A percentile compares a stretch with the other conserved stretches of the same genome.
phyloP scores from a whole-genome alignment of 2,113 vertebrate genomes.

The Myxocyprinus asiaticus region DNA sequence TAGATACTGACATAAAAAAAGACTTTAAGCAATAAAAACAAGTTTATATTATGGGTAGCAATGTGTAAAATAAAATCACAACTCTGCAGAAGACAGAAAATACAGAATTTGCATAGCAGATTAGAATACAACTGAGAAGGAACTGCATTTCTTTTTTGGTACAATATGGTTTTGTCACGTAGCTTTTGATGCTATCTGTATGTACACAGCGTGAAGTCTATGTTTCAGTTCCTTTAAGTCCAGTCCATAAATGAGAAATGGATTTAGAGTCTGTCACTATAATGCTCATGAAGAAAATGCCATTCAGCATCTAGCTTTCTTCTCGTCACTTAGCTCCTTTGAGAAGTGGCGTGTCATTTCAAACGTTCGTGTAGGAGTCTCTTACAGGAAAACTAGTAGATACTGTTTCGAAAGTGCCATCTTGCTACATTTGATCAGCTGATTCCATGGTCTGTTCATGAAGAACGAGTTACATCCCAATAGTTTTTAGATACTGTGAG shows the following conservation, averaged over 20 bases:
- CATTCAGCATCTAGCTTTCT: slow-evolving; percentile 38
- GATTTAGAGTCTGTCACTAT: slow-evolving; percentile 61
- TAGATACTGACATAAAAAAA: slow-evolving; percentile 70
- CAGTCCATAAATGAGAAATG: slow-evolving; percentile 70
- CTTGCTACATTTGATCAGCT: slow-evolving; percentile 90
- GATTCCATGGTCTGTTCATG: slow-evolving; percentile 69
- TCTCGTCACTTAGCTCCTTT: slow-evolving; percentile 48
- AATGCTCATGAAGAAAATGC: slow-evolving; percentile 67
- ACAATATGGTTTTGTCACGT: slow-evolving; percentile 80
- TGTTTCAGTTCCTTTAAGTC: slow-evolving; percentile 56
- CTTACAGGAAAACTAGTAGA: slow-evolving; percentile 50
- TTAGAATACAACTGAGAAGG: slow-evolving; percentile 82
- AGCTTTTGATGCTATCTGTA: slow-evolving; percentile 72
- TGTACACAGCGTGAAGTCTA: slow-evolving; percentile 73
- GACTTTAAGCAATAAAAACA: slow-evolving; percentile 79
- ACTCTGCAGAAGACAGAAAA: slow-evolving; percentile 70
- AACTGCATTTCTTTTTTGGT: slow-evolving; percentile 80
- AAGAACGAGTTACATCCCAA: slow-evolving; percentile 68
- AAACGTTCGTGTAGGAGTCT: slow-evolving; percentile 58
- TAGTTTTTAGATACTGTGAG: slow-evolving; percentile 72
- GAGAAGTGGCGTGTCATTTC: slow-evolving; percentile 49
- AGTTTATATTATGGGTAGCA: slow-evolving; percentile 83
- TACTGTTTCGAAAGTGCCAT: slow-evolving; percentile 81
- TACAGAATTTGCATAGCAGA: slow-evolving; percentile 92
- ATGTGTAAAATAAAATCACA: slow-evolving; percentile 78